These are phyloP conservation scores for Ommatoiulus sabulosus DNA, from an alignment of 2,888 invertebrate species.

Conservation along the genomic window DNA sequence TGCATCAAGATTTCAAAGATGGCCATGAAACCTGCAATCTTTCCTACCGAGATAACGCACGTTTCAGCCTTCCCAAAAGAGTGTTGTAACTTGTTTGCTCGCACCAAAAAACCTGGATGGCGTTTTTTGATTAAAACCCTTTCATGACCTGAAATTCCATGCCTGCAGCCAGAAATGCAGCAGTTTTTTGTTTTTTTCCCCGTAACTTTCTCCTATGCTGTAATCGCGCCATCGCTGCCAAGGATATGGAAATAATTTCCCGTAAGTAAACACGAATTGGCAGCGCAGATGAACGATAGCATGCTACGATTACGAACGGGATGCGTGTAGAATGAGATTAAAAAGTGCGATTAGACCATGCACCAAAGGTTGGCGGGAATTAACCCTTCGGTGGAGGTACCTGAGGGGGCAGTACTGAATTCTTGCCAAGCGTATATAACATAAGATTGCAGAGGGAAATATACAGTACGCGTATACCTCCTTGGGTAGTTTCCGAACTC, in stretches of 20 bases:
- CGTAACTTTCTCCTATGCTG: not conserved
- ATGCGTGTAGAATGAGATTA: not conserved
- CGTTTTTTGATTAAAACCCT: not conserved
- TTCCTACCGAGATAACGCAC: not conserved
- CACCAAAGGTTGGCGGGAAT: not conserved
- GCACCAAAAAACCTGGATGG: not conserved
- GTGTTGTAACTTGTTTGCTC: not conserved
- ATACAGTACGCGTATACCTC: too few relatives aligned
- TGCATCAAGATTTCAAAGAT: not conserved
- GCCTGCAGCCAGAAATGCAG: not conserved
- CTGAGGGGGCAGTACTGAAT: too few relatives aligned
- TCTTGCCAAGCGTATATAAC: too few relatives aligned
- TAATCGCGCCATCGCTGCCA: not conserved
- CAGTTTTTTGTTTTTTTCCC: too few relatives aligned
- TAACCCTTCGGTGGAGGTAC: not conserved
- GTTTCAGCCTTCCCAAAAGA: not conserved
- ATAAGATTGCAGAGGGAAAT: too few relatives aligned
- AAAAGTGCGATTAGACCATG: not conserved
- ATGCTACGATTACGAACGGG: not conserved
- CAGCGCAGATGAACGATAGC: not conserved
- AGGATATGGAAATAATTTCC: not conserved
- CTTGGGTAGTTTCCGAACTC: too few relatives aligned
- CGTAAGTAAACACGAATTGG: not conserved
- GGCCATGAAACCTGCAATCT: not conserved
- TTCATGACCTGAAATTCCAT: not conserved